These are phyloP conservation scores for Pantherophis vulpinus DNA, from an alignment of 2,797 vertebrate species.

Conservation along the genomic window DNA sequence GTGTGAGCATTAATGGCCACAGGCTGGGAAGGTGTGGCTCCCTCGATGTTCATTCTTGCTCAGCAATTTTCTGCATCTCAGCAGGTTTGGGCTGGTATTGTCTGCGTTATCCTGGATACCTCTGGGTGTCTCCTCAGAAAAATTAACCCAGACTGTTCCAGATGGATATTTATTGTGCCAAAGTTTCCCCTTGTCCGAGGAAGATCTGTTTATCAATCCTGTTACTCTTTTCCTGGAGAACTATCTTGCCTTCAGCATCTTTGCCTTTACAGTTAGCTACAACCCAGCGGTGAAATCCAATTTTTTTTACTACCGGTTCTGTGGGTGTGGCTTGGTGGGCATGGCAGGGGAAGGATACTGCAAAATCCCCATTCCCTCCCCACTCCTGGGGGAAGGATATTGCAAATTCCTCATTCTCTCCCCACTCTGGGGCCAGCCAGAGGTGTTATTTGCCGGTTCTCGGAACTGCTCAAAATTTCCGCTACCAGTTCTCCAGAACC, in stretches of 20 bases:
- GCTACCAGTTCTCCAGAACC: too few species aligned
- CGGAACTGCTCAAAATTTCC: too few species aligned
- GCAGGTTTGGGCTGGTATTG: not conserved
- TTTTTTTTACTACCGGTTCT: too few species aligned
- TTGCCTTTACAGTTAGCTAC: not conserved
- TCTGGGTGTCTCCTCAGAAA: not conserved
- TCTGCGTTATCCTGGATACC: not conserved
- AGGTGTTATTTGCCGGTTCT: too few species aligned
- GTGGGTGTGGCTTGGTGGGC: too few species aligned
- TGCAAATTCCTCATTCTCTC: too few species aligned
- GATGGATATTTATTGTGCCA: not conserved
- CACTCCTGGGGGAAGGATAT: too few species aligned
- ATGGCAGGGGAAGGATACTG: too few species aligned
- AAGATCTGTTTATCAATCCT: not conserved
- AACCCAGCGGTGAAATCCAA: too few species aligned
- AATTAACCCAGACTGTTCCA: not conserved
- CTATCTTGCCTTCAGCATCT: not conserved
- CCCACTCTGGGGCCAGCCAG: too few species aligned
- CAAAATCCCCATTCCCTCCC: too few species aligned
- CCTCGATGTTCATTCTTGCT: not conserved
- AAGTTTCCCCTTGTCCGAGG: not conserved
- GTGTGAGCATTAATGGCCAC: constrained; percentile 1
- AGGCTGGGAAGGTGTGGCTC: constrained; percentile 9
- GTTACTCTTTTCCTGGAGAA: not conserved
- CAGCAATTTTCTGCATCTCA: not conserved